Percentiles rank a stretch among this genome's conserved stretches.
phyloP scores from a whole-genome alignment of 2,888 invertebrate genomes.

The Drosophila prostipennis region DNA sequence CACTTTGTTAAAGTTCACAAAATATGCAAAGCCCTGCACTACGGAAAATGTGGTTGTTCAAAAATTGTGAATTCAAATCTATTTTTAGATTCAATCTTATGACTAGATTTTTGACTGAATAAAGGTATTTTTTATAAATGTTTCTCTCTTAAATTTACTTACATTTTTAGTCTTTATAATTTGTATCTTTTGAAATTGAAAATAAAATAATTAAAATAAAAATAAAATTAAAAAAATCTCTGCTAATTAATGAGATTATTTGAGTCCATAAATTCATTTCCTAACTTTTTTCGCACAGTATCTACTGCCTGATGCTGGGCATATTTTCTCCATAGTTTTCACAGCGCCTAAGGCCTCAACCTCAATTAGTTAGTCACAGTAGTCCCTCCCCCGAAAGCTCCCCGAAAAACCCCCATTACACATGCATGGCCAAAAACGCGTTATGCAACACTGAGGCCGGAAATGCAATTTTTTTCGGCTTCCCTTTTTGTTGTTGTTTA shows the following conservation, averaged over 20 bases:
- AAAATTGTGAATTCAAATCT: background rate
- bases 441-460: slow-evolving; percentile 44
- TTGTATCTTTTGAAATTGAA: too few relatives aligned
- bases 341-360: slow-evolving; percentile 29
- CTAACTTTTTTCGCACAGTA: background rate
- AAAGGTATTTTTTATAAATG: background rate
- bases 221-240: too few relatives aligned
- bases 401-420: slow-evolving; percentile 15
- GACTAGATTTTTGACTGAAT: background rate
- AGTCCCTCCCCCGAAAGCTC: background rate
- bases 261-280: too few relatives aligned
- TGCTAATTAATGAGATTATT: too few relatives aligned
- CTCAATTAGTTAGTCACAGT: slow-evolving; percentile 40
- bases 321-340: slow-evolving; percentile 9
- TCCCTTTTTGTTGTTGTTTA: slow-evolving; percentile 9
- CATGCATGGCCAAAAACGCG: slow-evolving; percentile 40
- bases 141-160: too few relatives aligned
- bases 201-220: too few relatives aligned
- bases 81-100: background rate
- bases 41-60: slow-evolving; percentile 8
- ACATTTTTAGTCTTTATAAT: too few relatives aligned
- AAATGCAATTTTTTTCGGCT: slow-evolving; percentile 25
- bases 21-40: slow-evolving; percentile 17
- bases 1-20: background rate
- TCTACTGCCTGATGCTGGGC: background rate